Evolutionary conservation across 2,113 vertebrate genomes (phyloP).

Genomic region (Columbina picui): DNA sequence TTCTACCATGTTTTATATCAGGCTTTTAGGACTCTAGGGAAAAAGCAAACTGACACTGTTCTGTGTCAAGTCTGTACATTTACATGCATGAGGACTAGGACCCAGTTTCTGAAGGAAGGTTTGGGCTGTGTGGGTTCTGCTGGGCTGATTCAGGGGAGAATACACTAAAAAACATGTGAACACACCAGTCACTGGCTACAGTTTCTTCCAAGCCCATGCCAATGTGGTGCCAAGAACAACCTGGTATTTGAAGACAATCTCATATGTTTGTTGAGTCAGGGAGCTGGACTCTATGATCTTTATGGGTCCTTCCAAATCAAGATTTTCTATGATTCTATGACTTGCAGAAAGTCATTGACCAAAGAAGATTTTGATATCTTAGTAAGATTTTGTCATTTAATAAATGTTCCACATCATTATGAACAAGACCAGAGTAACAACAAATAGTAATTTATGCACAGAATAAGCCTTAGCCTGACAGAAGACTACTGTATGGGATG

Average conservation of each 20-base stretch:
- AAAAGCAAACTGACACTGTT: background rate
- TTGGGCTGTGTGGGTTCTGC: background rate
- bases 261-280: background rate
- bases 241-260: background rate
- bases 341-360: background rate
- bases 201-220: background rate
- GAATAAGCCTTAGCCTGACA: background rate
- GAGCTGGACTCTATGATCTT: background rate
- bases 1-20: background rate
- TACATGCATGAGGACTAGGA: background rate
- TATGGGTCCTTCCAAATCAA: background rate
- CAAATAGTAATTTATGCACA: background rate
- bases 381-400: background rate
- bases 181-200: background rate
- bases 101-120: background rate
- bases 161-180: background rate
- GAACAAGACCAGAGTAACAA: background rate
- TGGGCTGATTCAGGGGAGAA: background rate
- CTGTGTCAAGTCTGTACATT: accelerated
- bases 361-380: background rate
- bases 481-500: background rate
- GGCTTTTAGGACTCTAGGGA: background rate
- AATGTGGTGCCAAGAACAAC: background rate
- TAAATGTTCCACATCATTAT: background rate
- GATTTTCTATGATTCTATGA: background rate